A percentile compares a stretch with the other conserved stretches of the same genome.
phyloP scores from a whole-genome alignment of 2,888 invertebrate genomes.

The Melinaea menophilus region DNA sequence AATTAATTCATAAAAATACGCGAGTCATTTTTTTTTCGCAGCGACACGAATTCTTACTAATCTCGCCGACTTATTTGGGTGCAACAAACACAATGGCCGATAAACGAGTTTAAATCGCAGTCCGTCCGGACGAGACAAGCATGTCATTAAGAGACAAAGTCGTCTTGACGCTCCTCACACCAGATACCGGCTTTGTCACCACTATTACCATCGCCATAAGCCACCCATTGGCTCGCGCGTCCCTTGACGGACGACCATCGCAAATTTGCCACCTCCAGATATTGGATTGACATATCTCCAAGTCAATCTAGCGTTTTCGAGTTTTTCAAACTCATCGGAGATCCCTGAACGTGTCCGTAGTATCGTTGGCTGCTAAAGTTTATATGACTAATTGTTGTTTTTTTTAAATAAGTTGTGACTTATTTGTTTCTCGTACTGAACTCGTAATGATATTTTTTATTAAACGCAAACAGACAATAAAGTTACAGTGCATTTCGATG shows the following conservation, averaged over 20 bases:
- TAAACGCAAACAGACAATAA: background rate
- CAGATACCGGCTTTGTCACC: slow-evolving; percentile 24
- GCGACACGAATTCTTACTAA: slow-evolving; percentile 45
- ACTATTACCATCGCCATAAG: slow-evolving; percentile 38
- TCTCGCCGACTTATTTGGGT: slow-evolving; percentile 51
- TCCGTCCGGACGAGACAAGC: slow-evolving; percentile 60
- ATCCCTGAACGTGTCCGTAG: slow-evolving; percentile 37
- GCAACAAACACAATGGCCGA: slow-evolving; percentile 55
- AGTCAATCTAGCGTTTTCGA: slow-evolving; percentile 48
- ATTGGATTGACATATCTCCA: slow-evolving; percentile 53
- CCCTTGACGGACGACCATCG: slow-evolving; percentile 18
- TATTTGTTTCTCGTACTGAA: slow-evolving; percentile 23
- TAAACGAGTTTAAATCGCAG: slow-evolving; percentile 70
- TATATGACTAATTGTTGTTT: slow-evolving; percentile 32
- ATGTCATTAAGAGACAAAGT: slow-evolving; percentile 54
- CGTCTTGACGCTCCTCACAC: slow-evolving; percentile 29
- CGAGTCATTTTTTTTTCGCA: slow-evolving; percentile 38
- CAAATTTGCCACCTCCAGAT: slow-evolving; percentile 39
- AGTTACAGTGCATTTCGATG: slow-evolving; percentile 1
- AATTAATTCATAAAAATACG: slow-evolving; percentile 39
- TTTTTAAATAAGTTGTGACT: slow-evolving; percentile 20
- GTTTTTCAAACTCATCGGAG: slow-evolving; percentile 43
- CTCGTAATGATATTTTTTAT: slow-evolving; percentile 13
- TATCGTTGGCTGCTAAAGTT: slow-evolving; percentile 32
- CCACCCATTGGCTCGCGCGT: slow-evolving; percentile 31